Percentiles rank a stretch among this genome's conserved stretches.
Evolutionary conservation across 2,113 vertebrate species (phyloP).

Genomic region (Xenopus borealis): DNA sequence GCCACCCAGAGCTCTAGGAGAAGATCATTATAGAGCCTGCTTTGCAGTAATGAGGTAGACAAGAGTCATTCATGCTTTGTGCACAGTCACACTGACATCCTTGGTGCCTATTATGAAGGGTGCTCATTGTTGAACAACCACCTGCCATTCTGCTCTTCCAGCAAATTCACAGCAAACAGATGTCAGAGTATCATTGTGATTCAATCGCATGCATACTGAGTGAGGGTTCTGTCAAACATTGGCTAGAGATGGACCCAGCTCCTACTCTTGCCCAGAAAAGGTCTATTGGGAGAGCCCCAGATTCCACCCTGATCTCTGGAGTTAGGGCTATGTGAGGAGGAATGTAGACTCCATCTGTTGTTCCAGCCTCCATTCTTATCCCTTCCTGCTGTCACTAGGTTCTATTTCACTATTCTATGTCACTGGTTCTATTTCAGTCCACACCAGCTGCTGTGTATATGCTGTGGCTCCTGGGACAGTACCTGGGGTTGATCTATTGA

Average conservation of each 20-base stretch:
- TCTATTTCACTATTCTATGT: too few relatives aligned
- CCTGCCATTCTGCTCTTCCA: constrained; percentile 27
- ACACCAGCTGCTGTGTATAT: neutral
- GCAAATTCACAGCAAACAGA: constrained; percentile 23
- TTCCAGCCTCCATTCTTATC: neutral
- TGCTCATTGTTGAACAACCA: constrained; percentile 28
- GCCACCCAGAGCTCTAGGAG: neutral
- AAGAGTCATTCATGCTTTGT: constrained; percentile 18
- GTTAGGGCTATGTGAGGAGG: neutral
- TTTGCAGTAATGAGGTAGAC: constrained; percentile 5
- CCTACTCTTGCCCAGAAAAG: neutral
- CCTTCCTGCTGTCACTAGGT: constrained; percentile 1
- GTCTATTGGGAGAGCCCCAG: neutral
- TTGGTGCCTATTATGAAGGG: constrained; percentile 25
- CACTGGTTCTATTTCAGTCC: neutral
- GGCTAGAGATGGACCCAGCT: neutral
- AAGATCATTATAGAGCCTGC: constrained; percentile 8
- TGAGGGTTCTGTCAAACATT: neutral
- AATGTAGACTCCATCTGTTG: neutral
- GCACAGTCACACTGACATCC: constrained; percentile 13
- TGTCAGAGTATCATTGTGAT: constrained; percentile 21
- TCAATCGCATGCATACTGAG: neutral
- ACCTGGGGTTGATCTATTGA: neutral
- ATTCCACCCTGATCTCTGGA: neutral
- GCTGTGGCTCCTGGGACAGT: neutral